phyloP scores from a whole-genome alignment of 2,113 vertebrate species.

The Spheniscus mendiculus region DNA sequence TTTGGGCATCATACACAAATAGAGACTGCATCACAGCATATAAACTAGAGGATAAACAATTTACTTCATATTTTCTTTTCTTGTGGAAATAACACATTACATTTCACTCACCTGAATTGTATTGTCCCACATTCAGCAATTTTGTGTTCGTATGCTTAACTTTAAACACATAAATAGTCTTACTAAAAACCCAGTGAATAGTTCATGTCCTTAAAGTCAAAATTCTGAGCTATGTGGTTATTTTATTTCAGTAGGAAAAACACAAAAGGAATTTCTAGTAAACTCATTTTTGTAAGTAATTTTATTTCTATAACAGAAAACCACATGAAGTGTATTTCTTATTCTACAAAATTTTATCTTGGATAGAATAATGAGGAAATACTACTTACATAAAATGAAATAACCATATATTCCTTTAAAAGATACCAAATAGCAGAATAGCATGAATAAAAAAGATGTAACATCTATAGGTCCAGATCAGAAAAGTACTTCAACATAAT shows the following conservation, averaged over 20 bases:
- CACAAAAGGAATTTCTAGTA: not conserved
- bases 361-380: not conserved
- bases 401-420: not conserved
- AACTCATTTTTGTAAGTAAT: not conserved
- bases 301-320: not conserved
- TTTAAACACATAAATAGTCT: not conserved
- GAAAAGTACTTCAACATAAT: not conserved
- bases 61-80: not conserved
- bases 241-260: not conserved
- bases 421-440: not conserved
- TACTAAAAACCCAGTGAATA: not conserved
- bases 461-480: not conserved
- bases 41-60: not conserved
- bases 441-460: not conserved
- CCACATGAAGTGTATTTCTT: not conserved
- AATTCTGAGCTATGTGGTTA: not conserved
- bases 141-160: not conserved
- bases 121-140: not conserved
- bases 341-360: not conserved
- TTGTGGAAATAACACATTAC: not conserved
- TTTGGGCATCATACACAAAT: not conserved
- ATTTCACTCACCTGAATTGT: not conserved
- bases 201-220: not conserved
- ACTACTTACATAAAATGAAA: not conserved
- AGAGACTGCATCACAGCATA: not conserved